Base-by-base conservation (phyloP, 2,888 invertebrate species). In the Helleia helle region DNA sequence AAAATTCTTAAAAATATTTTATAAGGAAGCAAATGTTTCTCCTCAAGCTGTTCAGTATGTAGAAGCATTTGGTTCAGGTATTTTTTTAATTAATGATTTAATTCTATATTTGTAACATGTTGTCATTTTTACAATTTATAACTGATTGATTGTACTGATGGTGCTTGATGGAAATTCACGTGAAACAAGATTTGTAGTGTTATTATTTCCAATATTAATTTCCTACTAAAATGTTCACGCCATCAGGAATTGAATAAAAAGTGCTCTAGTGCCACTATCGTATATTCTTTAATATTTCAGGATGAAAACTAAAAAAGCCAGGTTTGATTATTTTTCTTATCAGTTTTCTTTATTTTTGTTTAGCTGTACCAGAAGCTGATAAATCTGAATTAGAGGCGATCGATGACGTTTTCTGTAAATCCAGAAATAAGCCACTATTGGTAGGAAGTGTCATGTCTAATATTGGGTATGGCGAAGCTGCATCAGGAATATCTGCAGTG, bases 1-100 rank as follows among this genome's bases (percentile, higher is more conserved):
- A 0, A 46, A 51, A 1, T 70, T 68, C 28, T 42, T 67, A 2
- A 50, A 54, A 11, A 34, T 44, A 1, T 70, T 72, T 38, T 92
- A 92, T 58, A 54, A 68, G 1, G 88, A 90, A 54, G 86, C 87
- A 8, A 72, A 76, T 2, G 56, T 93, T 2, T 66, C 87, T 27
- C 90, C 91, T 0, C 56, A 62, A 13, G 52, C 59, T 0, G 80
- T 93, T 0, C 73, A 81, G 25, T 92, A 87, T 57, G 76, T 92
- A 12, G 92, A 92, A 62, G 90, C 90, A 22, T 90, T 90, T 64
- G 91, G 90, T 9, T 87, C 89, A 40, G 90, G 90, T 55, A 8
- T 12, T 3, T 7, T 1, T 4, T 11, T 29, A 13, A 12, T 3
- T 1, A 7, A 30, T 12, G 4, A 2, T 5, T 11, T 1, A 3